Evolutionary conservation across 2,888 invertebrate species (phyloP), one percentile per base, ranked within the genome.

Genomic region (Spialia ferax): DNA sequence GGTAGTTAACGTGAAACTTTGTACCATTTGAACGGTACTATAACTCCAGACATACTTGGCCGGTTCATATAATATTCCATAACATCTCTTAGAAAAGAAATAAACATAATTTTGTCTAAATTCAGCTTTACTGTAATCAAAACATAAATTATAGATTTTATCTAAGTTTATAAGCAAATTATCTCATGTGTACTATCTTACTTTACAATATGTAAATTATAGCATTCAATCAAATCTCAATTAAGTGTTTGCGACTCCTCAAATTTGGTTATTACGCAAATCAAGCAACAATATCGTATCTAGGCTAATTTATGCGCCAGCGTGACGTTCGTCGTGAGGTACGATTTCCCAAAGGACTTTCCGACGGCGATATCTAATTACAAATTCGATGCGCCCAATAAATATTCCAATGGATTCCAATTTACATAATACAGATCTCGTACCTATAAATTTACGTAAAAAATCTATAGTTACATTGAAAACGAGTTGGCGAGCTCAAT

Each of bases 331-430:
- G 72, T 75, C 73, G n/a, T n/a, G 74, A 77, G 75, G 81, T 78
- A 79, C 83, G 79, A 91, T 92, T 91, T 91, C 93, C 93, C 93
- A 23, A 68, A 70, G 86, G 93, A 84, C 79, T 69, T 71, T 73
- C 73, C 71, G 73, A 79, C 48, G 80, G 78, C 84, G 84, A 82
- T 87, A 87, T 89, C 88, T 91, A 91, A 93, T 93, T 93, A 91
- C 84, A 82, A 86, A 88, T 88, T 88, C 88, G 86, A 89, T 87
- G 84, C 80, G 76, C 77, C 83, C 85, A 86, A 91, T 89, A 91
- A 91, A 91, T 91, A 90, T 91, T 91, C 87, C 82, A 85, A 88
- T 87, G 80, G 79, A 75, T 81, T 75, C 42, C 71, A 80, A 89
- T 90, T 87, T 88, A 82, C 89, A 89, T 90, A 86, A 83, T 76